Base-by-base conservation (phyloP, 2,113 vertebrate species). In the Percopsis transmontana region DNA sequence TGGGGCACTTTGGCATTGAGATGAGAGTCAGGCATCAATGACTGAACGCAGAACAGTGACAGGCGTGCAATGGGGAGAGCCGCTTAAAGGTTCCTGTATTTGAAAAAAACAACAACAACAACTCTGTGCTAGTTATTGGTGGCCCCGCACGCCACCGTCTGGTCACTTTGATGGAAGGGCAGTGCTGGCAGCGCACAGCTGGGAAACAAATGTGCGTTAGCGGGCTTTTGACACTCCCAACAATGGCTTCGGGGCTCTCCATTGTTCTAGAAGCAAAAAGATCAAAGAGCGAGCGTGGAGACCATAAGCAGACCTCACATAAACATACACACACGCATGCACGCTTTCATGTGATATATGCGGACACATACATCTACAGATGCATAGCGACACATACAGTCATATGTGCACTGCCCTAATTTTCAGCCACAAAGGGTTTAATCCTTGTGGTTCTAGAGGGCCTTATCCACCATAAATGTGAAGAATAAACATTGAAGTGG, bases 11-110 rank as follows among this genome's bases (percentile, higher is more conserved):
- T 82, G 74, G 68, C 70, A 58, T 70, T 33, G 39, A 72, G 60
- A 76, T 69, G 74, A 80, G 74, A 77, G 66, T 44, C 62, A 20
- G 39, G 44, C 5, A 42, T 77, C 56, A 75, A 59, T 71, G 76
- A 85, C 66, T 65, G 70, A 39, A 61, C 65, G 70, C 62, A 71
- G 50, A 64, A 80, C 72, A 75, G 83, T 77, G 56, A 78, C 56
- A 70, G 70, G 55, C 58, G 62, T 68, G 62, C 68, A 70, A 41
- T 21, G 27, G 61, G 38, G 57, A 33, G 41, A 68, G 74, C 60
- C 33, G n/a, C 73, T 66, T 74, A 80, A 76, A 79, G 68, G 70
- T 69, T 70, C 51, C 54, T 65, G 16, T 77, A n/a, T n/a, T n/a
- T n/a, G n/a, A n/a, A n/a, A n/a, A n/a, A n/a, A n/a, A n/a, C n/a